Base-by-base conservation (phyloP, 1,140 invertebrate genomes). In the Aphidius gifuensis region DNA sequence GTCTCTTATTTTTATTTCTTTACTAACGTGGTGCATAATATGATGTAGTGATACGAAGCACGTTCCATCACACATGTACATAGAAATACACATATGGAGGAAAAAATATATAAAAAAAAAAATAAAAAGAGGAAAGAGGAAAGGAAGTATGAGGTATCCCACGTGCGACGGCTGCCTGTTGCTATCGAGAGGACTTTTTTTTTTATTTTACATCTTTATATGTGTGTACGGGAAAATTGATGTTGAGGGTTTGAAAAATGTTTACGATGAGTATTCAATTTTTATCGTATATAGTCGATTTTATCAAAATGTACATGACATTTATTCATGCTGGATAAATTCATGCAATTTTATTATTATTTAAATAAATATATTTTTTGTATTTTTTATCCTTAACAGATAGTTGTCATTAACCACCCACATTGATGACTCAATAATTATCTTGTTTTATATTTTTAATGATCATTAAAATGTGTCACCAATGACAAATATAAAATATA, bases 201-300 rank as follows among this genome's bases (percentile, higher is more conserved):
- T 49, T 9, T 11, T 11, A 3, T 32, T 32, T 32, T 32, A 32
- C 23, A 32, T 32, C 23, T 32, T 32, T 32, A 32, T 38, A 55
- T 40, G 40, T 40, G 16, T 55, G 53, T 55, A n/a, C 39, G 2
- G 1, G 39, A 5, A 6, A n/a, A n/a, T 55, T 44, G 43, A 11
- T 8, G 43, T 8, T 44, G 53, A 40, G 53, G 53, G 42, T 38
- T 5, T 53, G 2, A 55, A 55, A 43, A 40, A 55, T 55, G 39
- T 55, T 55, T 55, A 55, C 53, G 53, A 43, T 40, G 53, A 43
- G 39, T 42, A 40, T 55, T 55, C 53, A 55, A 40, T 55, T 55
- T 55, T 42, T 55, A 38, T 32, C 23, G 16, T 16, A 16, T 16
- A 16, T 16, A 16, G 0, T 38, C 38, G 53, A 55, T 11, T 55